Evolutionary conservation across 2,797 vertebrate species (phyloP).

Genomic region (Pangasius macronema): DNA sequence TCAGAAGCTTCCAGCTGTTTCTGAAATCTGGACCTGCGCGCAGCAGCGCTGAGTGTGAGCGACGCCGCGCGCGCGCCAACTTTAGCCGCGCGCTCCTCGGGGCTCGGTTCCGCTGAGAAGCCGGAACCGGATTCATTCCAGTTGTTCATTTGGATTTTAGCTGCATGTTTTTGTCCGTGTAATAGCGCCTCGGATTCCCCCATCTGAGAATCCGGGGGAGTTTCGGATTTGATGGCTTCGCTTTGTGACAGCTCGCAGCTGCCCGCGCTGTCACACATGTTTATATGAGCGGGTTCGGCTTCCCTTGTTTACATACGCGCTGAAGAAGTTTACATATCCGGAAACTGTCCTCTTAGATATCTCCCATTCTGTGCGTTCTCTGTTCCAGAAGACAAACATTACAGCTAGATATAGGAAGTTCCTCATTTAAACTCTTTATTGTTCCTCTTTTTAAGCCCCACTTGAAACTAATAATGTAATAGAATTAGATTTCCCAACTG

Average conservation of each 20-base stretch:
- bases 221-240: slow-evolving; percentile 30
- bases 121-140: slow-evolving; percentile 46
- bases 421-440: not conserved
- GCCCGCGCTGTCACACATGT: slow-evolving; percentile 60
- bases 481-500: not conserved
- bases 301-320: slow-evolving; percentile 57
- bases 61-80: slow-evolving; percentile 62
- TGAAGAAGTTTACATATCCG: slow-evolving; percentile 24
- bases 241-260: slow-evolving; percentile 38
- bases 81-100: slow-evolving; percentile 62
- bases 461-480: not conserved
- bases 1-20: slow-evolving; percentile 66
- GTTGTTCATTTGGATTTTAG: not conserved
- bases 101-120: slow-evolving; percentile 8
- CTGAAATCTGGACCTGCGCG: slow-evolving; percentile 71
- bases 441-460: not conserved
- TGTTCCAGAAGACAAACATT: not conserved
- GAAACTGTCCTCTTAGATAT: slow-evolving; percentile 1
- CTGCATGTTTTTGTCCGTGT: not conserved
- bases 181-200: slow-evolving; percentile 27
- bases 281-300: slow-evolving; percentile 15
- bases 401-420: not conserved
- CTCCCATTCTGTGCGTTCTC: not conserved
- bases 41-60: slow-evolving; percentile 50
- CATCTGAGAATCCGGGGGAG: slow-evolving; percentile 11